Base-by-base conservation (phyloP, 2,888 invertebrate genomes). In the Calephelis perditalis region DNA sequence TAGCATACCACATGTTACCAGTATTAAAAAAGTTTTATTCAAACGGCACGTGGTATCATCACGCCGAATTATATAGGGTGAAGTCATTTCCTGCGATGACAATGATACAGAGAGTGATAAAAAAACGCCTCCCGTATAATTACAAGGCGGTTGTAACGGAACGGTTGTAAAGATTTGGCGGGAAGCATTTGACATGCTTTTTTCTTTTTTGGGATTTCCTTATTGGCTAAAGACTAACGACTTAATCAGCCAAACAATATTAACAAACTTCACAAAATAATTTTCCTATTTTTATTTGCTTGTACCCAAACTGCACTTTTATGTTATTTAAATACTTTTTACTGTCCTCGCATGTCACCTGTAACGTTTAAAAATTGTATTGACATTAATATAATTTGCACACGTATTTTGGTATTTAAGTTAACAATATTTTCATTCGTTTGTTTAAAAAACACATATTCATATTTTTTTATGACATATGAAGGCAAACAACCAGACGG, bases 31-130 rank as follows among this genome's bases (percentile, higher is more conserved):
- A 52, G 26, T 52, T 69, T 67, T 76, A 70, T 75, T 74, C 68
- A 73, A 77, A 77, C 65, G 78, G 78, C 82, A 74, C 82, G 82
- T 78, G 82, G 67, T 72, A 70, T 73, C 70, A 74, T 52, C 49
- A 52, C 74, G 72, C 66, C 67, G 72, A 70, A 81, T 82, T 82
- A 84, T 73, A 78, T 52, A 73, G 79, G 83, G 81, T 81, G 82
- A 77, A 78, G 78, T 81, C 77, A 79, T 81, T 84, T 86, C 86
- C 86, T 82, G 79, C 70, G 81, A 84, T 82, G 82, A 84, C 86
- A 85, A 82, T 77, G 85, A 86, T 82, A 85, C 79, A 78, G 74
- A 77, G 73, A 76, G 75, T 72, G 73, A 70, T 69, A 71, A 66
- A 71, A 71, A 70, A 68, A 67, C 58, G 63, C 65, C 69, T 68